Percentiles rank a stretch among this genome's conserved stretches.
These are phyloP conservation scores for Drosophila neocordata DNA, from an alignment of 1,140 invertebrate genomes.

Conservation along the genomic window DNA sequence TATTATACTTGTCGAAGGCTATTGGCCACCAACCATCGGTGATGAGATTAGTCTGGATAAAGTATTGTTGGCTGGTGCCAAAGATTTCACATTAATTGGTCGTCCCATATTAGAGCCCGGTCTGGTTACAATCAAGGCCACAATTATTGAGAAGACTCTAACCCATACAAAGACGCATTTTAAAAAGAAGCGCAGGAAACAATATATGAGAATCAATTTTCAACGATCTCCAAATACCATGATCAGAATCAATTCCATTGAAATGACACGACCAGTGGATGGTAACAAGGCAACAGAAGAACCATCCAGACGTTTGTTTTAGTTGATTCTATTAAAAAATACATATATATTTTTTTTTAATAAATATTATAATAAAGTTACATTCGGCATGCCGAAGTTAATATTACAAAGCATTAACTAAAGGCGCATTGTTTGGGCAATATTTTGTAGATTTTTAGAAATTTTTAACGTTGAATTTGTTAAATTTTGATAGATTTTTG, in stretches of 20 bases:
- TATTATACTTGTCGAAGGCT: slow-evolving; percentile 91
- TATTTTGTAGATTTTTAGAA: too few relatives aligned
- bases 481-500: too few relatives aligned
- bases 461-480: too few relatives aligned
- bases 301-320: slow-evolving; percentile 58
- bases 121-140: slow-evolving; percentile 90
- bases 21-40: slow-evolving; percentile 92
- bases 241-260: slow-evolving; percentile 89
- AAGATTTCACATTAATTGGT: slow-evolving; percentile 93
- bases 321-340: slow-evolving; percentile 33
- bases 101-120: slow-evolving; percentile 90
- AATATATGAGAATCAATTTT: slow-evolving; percentile 90
- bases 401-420: too few relatives aligned
- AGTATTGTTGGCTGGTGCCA: slow-evolving; percentile 91
- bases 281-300: slow-evolving; percentile 21
- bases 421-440: too few relatives aligned
- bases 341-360: too few relatives aligned
- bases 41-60: slow-evolving; percentile 94
- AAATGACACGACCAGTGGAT: slow-evolving; percentile 82
- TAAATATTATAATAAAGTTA: not conserved
- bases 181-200: slow-evolving; percentile 89
- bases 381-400: too few relatives aligned
- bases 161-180: slow-evolving; percentile 92
- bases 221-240: slow-evolving; percentile 88
- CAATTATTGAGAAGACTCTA: slow-evolving; percentile 94